Conservation (phyloP, 2,888 invertebrate genomes). For the Scaeva pyrastri region DNA sequence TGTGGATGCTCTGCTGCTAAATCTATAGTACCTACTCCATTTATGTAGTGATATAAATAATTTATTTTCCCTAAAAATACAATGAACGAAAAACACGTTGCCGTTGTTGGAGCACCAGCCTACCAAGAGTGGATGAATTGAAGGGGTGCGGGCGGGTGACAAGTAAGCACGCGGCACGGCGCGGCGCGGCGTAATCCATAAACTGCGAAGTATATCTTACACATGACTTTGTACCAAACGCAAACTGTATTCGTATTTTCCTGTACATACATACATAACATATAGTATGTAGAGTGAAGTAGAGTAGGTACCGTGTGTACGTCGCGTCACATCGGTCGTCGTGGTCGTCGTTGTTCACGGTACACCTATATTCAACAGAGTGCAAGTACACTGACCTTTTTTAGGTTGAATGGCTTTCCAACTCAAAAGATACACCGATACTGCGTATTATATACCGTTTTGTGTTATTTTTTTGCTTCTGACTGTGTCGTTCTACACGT, state of each 20-base stretch:
- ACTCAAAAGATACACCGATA: conserved; percentile 66
- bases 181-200: conserved; percentile 39
- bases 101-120: conserved; percentile 8
- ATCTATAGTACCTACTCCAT: not conserved
- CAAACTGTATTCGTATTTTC: conserved; percentile 1
- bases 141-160: not conserved
- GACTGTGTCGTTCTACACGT: conserved; percentile 55
- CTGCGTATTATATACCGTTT: conserved; percentile 68
- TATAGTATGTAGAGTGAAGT: too few species aligned
- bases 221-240: conserved; percentile 13
- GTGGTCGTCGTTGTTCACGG: not conserved
- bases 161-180: conserved; percentile 1
- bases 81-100: conserved; percentile 23
- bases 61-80: conserved; percentile 63
- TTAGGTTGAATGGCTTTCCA: conserved; percentile 74
- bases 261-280: not conserved
- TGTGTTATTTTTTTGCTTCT: conserved; percentile 13
- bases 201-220: conserved; percentile 45
- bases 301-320: too few species aligned
- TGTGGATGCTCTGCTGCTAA: conserved; percentile 10
- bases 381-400: conserved; percentile 75
- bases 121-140: conserved; percentile 4
- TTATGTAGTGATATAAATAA: conserved; percentile 67
- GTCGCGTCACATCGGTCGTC: not conserved
- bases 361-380: conserved; percentile 58